These are phyloP conservation scores for Rhodinocichla rosea DNA, from an alignment of 2,113 vertebrate genomes.

Conservation along the genomic window DNA sequence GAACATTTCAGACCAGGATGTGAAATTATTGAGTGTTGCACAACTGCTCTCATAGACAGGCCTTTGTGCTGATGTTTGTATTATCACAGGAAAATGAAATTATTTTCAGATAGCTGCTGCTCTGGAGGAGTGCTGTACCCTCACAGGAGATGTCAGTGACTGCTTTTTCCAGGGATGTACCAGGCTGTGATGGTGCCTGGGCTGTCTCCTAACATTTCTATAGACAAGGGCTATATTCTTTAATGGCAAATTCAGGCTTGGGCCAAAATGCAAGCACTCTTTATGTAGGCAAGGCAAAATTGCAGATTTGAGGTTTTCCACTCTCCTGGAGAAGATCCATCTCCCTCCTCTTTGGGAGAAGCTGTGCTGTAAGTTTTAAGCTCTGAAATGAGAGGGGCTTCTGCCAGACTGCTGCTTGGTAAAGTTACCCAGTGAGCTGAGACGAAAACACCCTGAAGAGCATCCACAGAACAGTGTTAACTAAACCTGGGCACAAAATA, in stretches of 20 bases:
- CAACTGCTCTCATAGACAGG: background rate
- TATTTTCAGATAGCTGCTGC: background rate
- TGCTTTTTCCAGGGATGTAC: background rate
- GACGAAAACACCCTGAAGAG: background rate
- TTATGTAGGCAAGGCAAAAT: background rate
- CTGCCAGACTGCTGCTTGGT: background rate
- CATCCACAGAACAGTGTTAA: background rate
- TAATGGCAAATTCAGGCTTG: background rate
- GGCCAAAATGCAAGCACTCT: background rate
- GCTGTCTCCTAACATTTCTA: background rate
- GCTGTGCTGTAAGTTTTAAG: background rate
- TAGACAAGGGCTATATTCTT: slow-evolving; percentile 22
- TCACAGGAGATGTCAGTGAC: background rate
- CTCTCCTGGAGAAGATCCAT: background rate
- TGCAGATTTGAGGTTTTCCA: background rate
- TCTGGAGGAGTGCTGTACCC: background rate
- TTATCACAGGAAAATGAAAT: background rate
- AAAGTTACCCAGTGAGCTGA: background rate
- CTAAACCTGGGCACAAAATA: background rate
- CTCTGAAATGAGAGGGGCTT: background rate
- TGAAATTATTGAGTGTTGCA: background rate
- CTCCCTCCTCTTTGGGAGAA: background rate
- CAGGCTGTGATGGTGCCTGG: background rate
- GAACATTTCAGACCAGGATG: background rate
- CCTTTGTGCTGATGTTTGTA: background rate